Conservation (phyloP, 1,140 invertebrate species). For the Bicyclus anynana region DNA sequence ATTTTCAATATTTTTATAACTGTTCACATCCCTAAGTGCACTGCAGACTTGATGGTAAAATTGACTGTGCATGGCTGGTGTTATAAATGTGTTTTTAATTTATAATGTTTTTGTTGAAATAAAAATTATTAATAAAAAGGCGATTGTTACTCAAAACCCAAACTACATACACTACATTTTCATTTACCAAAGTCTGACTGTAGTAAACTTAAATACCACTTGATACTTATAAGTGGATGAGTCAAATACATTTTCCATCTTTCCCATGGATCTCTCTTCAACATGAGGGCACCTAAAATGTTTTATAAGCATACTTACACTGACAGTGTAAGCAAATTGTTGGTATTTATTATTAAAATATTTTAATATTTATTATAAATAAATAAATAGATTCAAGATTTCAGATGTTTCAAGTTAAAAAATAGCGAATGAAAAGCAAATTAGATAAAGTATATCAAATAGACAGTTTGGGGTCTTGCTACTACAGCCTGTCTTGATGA, state of each 20-base stretch:
- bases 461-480: too few species aligned
- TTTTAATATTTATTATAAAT: neutral
- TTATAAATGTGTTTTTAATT: too few species aligned
- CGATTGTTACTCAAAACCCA: slow-evolving; percentile 18
- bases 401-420: too few species aligned
- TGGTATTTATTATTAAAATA: neutral
- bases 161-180: slow-evolving; percentile 37
- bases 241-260: slow-evolving; percentile 75
- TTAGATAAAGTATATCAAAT: too few species aligned
- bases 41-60: too few species aligned
- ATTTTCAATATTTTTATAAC: too few species aligned
- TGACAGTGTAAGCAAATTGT: neutral
- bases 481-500: too few species aligned
- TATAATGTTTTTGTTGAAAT: slow-evolving; percentile 7
- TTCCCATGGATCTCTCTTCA: slow-evolving; percentile 75
- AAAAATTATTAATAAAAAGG: slow-evolving; percentile 4
- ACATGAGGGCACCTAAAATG: slow-evolving; percentile 77
- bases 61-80: too few species aligned
- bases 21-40: too few species aligned
- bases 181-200: slow-evolving; percentile 75
- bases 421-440: too few species aligned
- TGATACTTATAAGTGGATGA: slow-evolving; percentile 75
- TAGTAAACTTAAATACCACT: slow-evolving; percentile 77
- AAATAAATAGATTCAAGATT: neutral
- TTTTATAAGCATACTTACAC: slow-evolving; percentile 39